Base-by-base conservation (phyloP, 2,888 invertebrate genomes). In the Drosophila yooni region DNA sequence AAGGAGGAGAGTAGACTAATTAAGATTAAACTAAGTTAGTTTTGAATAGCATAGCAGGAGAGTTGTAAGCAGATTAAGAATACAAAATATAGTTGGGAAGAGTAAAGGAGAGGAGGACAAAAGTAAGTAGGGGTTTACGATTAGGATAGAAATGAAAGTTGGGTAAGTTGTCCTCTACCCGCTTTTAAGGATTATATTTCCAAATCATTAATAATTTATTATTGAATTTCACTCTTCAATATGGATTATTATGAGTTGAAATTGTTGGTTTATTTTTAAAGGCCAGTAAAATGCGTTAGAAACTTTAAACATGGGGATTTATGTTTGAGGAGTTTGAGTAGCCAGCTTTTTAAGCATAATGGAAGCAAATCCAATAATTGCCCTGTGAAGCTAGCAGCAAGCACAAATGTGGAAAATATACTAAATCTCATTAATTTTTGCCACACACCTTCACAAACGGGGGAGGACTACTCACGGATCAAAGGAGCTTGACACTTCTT, bases 41-140 rank as follows among this genome's bases (percentile, higher is more conserved):
- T 46, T 25, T 3, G 7, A 25, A 46, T 46, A 25, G 15, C 15
- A 3, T 46, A 25, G 15, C 0, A 2, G 4, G 1, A 15, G 25
- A 21, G 21, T 3, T 21, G 2, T 3, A 46, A 15, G 46, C 3
- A 21, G 21, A 15, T 46, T 15, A 25, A 15, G 15, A 46, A 46
- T 15, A 4, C 7, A 46, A 25, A 25, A 46, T 15, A 46, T 46
- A 15, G 1, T 4, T 1, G 21, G 21, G 3, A 15, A 7, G 2
- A 21, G 13, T 13, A 7, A 21, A 3, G 43, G 3, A 43, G 43
- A 43, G 13, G 3, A 43, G 21, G 1, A 7, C 7, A 1, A 13
- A 21, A 21, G 6, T 13, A 21, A 21, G 13, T 13, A 7, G 3
- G 21, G 2, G 11, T 0, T 11, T 5, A 5, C 0, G 11, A n/a